phyloP scores from a whole-genome alignment of 2,113 vertebrate genomes.

The Plecotus auritus region DNA sequence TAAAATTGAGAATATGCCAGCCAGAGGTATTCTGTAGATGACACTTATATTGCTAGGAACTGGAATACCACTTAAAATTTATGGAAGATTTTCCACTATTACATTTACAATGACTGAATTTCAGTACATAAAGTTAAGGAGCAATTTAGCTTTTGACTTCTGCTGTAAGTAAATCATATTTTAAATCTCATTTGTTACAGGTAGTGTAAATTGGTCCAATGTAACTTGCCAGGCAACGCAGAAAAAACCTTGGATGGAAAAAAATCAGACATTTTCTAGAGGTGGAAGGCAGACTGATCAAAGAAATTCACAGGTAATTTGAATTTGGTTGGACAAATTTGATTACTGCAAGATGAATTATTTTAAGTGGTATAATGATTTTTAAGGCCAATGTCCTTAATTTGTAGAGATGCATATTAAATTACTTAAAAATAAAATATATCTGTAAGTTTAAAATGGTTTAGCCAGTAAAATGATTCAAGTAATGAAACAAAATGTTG shows the following conservation, averaged over 20 bases:
- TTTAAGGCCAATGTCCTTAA: not conserved
- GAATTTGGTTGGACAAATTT: slow-evolving; percentile 11
- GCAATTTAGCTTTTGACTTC: not conserved
- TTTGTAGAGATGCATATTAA: not conserved
- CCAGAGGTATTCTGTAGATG: not conserved
- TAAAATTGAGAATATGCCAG: not conserved
- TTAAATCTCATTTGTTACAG: slow-evolving; percentile 64
- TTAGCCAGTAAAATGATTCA: not conserved
- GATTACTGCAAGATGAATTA: not conserved
- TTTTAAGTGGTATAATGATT: not conserved
- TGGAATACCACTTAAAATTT: not conserved
- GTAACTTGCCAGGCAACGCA: slow-evolving; percentile 90
- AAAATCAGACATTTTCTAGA: slow-evolving; percentile 86
- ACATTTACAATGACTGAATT: slow-evolving; percentile 1
- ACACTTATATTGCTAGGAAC: not conserved
- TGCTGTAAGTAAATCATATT: not conserved
- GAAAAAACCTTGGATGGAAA: slow-evolving; percentile 91
- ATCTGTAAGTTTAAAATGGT: not conserved
- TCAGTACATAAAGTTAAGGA: not conserved
- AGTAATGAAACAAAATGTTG: not conserved
- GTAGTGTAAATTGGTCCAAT: slow-evolving; percentile 87
- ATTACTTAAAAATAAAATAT: slow-evolving; percentile 25
- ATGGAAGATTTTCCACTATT: not conserved
- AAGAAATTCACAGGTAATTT: slow-evolving; percentile 89
- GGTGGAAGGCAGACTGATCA: slow-evolving; percentile 88